Evolutionary conservation across 2,113 vertebrate genomes (phyloP), one percentile per base, ranked within the genome.

Genomic region (Aleadryas rufinucha): DNA sequence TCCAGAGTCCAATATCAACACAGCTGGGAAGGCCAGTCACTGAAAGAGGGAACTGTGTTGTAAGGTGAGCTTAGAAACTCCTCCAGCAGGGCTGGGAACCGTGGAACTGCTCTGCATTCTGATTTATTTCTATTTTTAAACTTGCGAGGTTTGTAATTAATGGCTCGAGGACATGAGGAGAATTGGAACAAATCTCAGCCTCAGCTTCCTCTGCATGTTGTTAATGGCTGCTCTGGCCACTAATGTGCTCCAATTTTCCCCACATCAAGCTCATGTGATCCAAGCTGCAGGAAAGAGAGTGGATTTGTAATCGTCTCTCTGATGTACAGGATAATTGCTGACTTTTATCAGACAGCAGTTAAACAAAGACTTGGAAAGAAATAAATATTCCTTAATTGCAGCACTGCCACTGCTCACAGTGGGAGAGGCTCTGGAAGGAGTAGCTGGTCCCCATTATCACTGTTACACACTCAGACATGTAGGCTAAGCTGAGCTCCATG

Each of bases 321-420:
- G 95, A 97, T 93, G 91, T 95, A 93, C 95, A 88, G 90, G 87
- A 77, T 94, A 97, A 97, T 95, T 95, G 90, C 95, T 90, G 97
- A 97, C 95, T 97, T 97, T 93, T 96, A 97, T 97, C 96, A 97
- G 94, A 84, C 88, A 91, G 94, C n/a, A 91, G 78, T 97, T 97
- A 97, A 97, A 96, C 95, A 97, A 97, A 96, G 96, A 60, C 95
- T 96, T 42, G 31, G 78, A 93, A 95, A 87, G 81, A 90, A 97
- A 97, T 66, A 97, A 97, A 94, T 90, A 97, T 71, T 66, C 91
- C 91, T 91, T 97, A 97, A 96, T 95, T 95, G 93, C 88, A 89
- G n/a, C 45, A 70, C 90, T 96, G 96, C 90, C 88, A 77, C 53
- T 44, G 82, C 89, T 96, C 88, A 18, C 94, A 90, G 93, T 35